Conservation (phyloP, 1,140 invertebrate genomes). For the Pseudomyrmex pallidus region DNA sequence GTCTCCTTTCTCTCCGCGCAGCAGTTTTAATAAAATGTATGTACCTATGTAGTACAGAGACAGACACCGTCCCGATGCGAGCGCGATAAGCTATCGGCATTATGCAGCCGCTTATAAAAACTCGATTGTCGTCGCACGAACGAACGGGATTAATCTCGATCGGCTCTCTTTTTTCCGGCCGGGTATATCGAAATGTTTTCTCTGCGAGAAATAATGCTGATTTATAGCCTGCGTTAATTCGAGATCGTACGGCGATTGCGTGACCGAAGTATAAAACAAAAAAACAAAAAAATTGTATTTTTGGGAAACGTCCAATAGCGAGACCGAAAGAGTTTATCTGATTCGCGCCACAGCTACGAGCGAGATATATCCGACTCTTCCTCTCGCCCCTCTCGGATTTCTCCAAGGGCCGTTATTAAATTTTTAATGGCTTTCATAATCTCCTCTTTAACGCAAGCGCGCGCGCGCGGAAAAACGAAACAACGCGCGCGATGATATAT, state of each 20-base stretch:
- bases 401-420: constrained; percentile 50
- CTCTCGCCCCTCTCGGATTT: constrained; percentile 9
- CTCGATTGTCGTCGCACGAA: constrained; percentile 68
- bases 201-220: constrained; percentile 67
- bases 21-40: constrained; percentile 45
- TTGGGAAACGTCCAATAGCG: constrained; percentile 54
- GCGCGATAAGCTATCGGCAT: constrained; percentile 72
- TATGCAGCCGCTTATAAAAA: constrained; percentile 74
- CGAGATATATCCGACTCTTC: constrained; percentile 19
- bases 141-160: constrained; percentile 71
- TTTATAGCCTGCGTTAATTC: constrained; percentile 70
- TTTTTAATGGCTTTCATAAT: constrained; percentile 47
- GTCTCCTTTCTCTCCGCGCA: constrained; percentile 30
- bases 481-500: constrained; percentile 12
- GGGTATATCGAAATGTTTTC: constrained; percentile 48
- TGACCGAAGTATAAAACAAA: constrained; percentile 49
- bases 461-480: constrained; percentile 4
- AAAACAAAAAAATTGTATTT: constrained; percentile 58
- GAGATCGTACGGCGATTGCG: constrained; percentile 66
- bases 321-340: constrained; percentile 65
- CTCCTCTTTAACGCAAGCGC: constrained; percentile 21
- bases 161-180: constrained; percentile 38
- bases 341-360: constrained; percentile 45
- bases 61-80: constrained; percentile 57
- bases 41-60: constrained; percentile 2